Evolutionary conservation across 1,140 invertebrate species (phyloP), one percentile per base, ranked within the genome.

Genomic region (Drosophila varians): DNA sequence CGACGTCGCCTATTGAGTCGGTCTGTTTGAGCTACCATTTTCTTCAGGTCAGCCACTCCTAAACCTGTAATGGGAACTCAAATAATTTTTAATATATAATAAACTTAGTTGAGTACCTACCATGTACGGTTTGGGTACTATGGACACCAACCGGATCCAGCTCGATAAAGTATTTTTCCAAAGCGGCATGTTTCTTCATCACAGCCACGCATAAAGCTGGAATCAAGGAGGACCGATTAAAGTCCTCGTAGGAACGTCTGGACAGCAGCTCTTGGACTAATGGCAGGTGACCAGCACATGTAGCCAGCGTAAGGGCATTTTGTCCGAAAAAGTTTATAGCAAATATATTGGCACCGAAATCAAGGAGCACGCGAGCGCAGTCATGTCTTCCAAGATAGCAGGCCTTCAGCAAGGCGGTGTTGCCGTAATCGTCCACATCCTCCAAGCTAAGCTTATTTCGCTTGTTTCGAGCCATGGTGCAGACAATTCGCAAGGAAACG

Each of bases 241-340:
- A 91, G 53, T 91, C 90, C 14, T 80, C 40, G 21, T 91, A 91
- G 0, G 74, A 46, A 11, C 90, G 76, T 5, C 68, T 49, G 3
- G 54, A 49, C 28, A 91, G 23, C 0, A 91, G 66, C 40, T 89
- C 74, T n/a, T 60, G 19, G 7, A 91, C 82, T 31, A 91, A 2
- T 1, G 49, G 54, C 7, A 72, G 53, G 54, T 76, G 55, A 0
- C 90, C 90, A 4, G 60, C 51, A 56, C 80, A 75, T 4, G 76
- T 78, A 1, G 90, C 90, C 14, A 91, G 16, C 0, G 90, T 91
- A 19, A 91, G 47, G 0, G 90, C 90, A 45, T 91, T 91, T 45
- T 91, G 90, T 5, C 90, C 90, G 48, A 77, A 88, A 47, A 80
- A 90, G 9, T 91, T 91, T 2, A 91, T 54, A 2, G 76, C 84